Conservation (phyloP, 92 coral and sea anemone species). For the Epizoanthus fatuus region DNA sequence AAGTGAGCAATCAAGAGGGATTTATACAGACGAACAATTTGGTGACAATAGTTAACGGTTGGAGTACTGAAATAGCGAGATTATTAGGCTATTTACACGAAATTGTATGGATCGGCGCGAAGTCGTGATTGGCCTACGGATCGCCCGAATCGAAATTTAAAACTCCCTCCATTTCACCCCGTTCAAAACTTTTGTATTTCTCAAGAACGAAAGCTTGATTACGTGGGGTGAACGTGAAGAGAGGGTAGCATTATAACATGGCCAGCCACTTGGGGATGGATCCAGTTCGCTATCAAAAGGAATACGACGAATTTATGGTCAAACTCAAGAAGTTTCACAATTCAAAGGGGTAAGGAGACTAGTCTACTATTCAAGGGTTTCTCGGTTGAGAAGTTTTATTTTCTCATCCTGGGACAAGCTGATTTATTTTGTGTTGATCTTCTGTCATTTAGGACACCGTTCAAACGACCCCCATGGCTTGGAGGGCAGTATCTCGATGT, state of each 20-base stretch:
- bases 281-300: constrained; percentile 86
- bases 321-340: constrained; percentile 96
- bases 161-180: constrained; percentile 97
- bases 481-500: constrained; percentile 98
- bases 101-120: constrained; percentile 83
- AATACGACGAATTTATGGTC: constrained; percentile 94
- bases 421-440: constrained; percentile 48
- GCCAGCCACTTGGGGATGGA: constrained; percentile 92
- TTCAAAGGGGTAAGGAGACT: constrained; percentile 91
- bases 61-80: constrained; percentile 44
- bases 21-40: constrained; percentile 52
- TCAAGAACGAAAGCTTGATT: constrained; percentile 70
- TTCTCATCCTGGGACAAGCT: constrained; percentile 49
- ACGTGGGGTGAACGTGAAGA: constrained; percentile 76
- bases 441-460: constrained; percentile 93
- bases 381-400: constrained; percentile 74
- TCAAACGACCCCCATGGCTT: constrained; percentile 94
- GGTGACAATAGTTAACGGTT: constrained; percentile 60
- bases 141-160: constrained; percentile 92
- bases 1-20: constrained; percentile 50
- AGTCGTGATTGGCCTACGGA: constrained; percentile 92
- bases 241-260: constrained; percentile 80
- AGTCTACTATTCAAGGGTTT: constrained; percentile 52
- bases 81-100: constrained; percentile 78
- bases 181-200: constrained; percentile 86